Evolutionary conservation across 2,113 vertebrate species (phyloP), one percentile per base, ranked within the genome.

Genomic region (Festucalex cinctus): DNA sequence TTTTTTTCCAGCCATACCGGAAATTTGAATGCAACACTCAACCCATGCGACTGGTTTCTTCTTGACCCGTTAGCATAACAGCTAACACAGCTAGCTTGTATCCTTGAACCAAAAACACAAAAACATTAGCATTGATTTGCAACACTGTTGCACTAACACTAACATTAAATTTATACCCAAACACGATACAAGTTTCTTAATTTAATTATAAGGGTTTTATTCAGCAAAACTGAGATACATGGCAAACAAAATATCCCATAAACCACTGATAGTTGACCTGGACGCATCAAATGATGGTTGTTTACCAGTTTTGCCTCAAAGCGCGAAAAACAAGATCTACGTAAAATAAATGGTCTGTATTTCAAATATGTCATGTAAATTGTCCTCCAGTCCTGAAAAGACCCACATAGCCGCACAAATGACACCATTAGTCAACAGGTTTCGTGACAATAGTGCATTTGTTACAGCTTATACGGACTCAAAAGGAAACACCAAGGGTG

Each of bases 401-500:
- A 13, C 13, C 6, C 36, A 24, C 24, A 43, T 0, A 61, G 0
- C 36, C 1, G 20, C 36, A 12, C 9, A 39, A 41, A 24, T 24
- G n/a, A 24, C 60, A 24, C 14, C 59, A 26, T 43, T 62, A 43
- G 39, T 62, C 60, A 62, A 62, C 60, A 26, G n/a, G 22, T 43
- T 43, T 26, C 8, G 22, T 16, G 24, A 43, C 60, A 62, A 62
- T 26, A 26, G 39, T 8, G 39, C 14, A 17, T 62, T 26, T 62
- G 26, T 43, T 17, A 26, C 19, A 16, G 13, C 32, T 53, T 65
- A 35, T 36, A 53, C 5, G 35, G 28, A 49, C 53, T 62, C 4
- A 65, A n/a, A n/a, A 63, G 51, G 56, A 61, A 71, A 61, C 57
- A 37, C 44, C 48, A 26, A 22, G 7, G 43, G 64, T 62, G 53